These are phyloP conservation scores for Cordylochernes scorpioides DNA, from an alignment of 2,888 invertebrate species.

Conservation along the genomic window DNA sequence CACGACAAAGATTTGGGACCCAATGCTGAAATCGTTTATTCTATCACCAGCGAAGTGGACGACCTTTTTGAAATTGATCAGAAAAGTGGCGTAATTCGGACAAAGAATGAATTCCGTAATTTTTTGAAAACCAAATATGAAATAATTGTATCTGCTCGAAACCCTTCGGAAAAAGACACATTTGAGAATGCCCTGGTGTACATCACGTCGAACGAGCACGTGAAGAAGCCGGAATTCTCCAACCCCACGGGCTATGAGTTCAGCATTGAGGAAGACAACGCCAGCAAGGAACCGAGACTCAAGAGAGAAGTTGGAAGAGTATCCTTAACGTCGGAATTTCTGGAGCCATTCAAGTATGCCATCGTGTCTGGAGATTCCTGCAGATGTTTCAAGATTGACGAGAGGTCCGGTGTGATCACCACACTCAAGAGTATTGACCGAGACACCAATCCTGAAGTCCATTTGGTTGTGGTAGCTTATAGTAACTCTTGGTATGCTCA, in stretches of 20 bases:
- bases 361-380: constrained; percentile 53
- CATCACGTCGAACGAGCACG: constrained; percentile 9
- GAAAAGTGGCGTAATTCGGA: constrained; percentile 41
- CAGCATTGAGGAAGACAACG: constrained; percentile 13
- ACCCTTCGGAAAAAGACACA: constrained; percentile 46
- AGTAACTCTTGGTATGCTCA: constrained; percentile 45
- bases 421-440: constrained; percentile 50
- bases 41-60: constrained; percentile 42
- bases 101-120: constrained; percentile 36
- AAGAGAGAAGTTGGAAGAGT: constrained; percentile 52
- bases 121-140: constrained; percentile 39
- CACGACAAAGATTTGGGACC: constrained; percentile 63
- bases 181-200: constrained; percentile 41
- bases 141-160: constrained; percentile 47
- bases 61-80: constrained; percentile 52
- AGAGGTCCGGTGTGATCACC: constrained; percentile 61
- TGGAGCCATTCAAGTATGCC: constrained; percentile 42
- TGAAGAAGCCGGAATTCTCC: constrained; percentile 12
- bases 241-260: constrained; percentile 13
- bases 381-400: constrained; percentile 52
- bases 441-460: constrained; percentile 45
- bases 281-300: constrained; percentile 22
- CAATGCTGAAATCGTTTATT: constrained; percentile 35
- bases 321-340: too few species aligned
- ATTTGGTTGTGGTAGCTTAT: constrained; percentile 49